These are phyloP conservation scores for Fistularia commersonii DNA, from an alignment of 2,797 vertebrate genomes.

Conservation along the genomic window DNA sequence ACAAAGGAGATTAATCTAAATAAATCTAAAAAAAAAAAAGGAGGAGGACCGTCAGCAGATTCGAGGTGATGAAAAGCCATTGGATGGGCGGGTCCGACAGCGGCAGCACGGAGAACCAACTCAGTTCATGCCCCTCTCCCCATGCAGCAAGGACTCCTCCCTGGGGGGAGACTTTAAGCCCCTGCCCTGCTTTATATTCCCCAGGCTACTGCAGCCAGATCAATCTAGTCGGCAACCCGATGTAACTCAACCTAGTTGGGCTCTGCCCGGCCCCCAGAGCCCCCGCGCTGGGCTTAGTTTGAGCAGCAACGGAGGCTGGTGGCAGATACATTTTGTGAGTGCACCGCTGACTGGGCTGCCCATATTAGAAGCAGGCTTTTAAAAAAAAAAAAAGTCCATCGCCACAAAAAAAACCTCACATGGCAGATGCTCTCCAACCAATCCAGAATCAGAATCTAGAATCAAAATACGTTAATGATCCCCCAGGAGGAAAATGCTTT, in stretches of 20 bases:
- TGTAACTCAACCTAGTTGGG: constrained; percentile 80
- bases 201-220: constrained; percentile 66
- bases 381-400: neutral
- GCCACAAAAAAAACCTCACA: neutral
- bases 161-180: constrained; percentile 92
- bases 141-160: constrained; percentile 86
- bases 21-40: constrained; percentile 40
- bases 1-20: constrained; percentile 11
- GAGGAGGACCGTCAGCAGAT: constrained; percentile 42
- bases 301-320: constrained; percentile 34
- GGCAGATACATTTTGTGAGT: constrained; percentile 47
- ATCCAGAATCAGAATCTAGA: too few relatives aligned
- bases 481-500: too few relatives aligned
- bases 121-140: constrained; percentile 82
- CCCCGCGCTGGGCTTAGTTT: constrained; percentile 44
- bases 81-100: constrained; percentile 43
- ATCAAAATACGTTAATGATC: too few relatives aligned
- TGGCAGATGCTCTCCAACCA: too few relatives aligned
- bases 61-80: constrained; percentile 42
- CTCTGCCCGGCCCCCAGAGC: constrained; percentile 50
- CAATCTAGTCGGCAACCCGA: constrained; percentile 78
- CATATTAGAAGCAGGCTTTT: constrained; percentile 42
- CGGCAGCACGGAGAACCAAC: constrained; percentile 49
- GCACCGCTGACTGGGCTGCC: constrained; percentile 21
- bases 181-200: constrained; percentile 94